Base-by-base conservation (phyloP, 2,888 invertebrate species). In the Pasiphila rectangulata region DNA sequence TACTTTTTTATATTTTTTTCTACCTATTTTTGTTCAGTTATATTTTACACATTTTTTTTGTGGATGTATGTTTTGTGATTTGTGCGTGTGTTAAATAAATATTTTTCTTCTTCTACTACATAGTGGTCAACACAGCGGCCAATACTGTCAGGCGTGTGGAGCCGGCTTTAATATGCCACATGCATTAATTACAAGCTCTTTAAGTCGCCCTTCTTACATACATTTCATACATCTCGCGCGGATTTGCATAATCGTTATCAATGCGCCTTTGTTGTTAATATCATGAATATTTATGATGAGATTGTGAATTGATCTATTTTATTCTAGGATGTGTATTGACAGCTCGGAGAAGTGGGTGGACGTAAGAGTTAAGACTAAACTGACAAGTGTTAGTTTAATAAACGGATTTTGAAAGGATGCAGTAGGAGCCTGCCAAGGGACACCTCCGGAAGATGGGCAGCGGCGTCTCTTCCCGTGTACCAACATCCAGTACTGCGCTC, bases 171-270 rank as follows among this genome's bases (percentile, higher is more conserved):
- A 73, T 72, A 72, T 44, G 63, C 53, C 64, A 51, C 30, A 53
- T 48, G 30, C 56, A 66, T 67, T 67, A 68, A 68, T 61, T 56
- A 61, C 41, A 38, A 47, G 51, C 45, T 51, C 55, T 51, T 54
- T 50, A 37, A 39, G 15, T 43, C 61, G 71, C 46, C 73, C 76
- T 65, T 66, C 47, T 70, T 76, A 68, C 77, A 79, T 67, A 65
- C 56, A 63, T 63, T 65, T 67, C 64, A 68, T 64, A 64, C 64
- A 54, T 59, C 57, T 61, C 59, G 58, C 56, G 29, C 43, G 4
- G 15, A 58, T 60, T 58, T 39, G 30, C 57, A 58, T 60, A 57
- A 57, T 56, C 51, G 46, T 10, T 23, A 38, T 42, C 21, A 47
- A 47, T 47, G 16, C 23, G 10, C 9, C 25, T 34, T 48, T 34